Conservation (phyloP, 1,140 invertebrate genomes). For the Heterodera schachtii region DNA sequence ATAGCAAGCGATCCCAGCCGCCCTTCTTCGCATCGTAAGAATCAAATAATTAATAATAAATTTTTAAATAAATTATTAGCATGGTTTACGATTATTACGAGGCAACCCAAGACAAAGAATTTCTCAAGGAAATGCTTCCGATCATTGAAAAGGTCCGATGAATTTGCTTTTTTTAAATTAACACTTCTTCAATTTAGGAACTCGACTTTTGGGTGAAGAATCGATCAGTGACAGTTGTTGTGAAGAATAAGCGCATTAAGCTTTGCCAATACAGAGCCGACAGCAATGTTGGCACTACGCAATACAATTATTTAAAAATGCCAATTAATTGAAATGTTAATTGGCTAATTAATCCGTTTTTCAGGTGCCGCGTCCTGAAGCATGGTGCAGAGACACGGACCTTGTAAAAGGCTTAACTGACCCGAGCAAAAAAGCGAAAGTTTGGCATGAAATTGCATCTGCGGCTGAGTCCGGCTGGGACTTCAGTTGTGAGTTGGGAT, state of each 20-base stretch:
- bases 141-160: constrained; percentile 47
- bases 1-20: constrained; percentile 73
- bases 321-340: too few species aligned
- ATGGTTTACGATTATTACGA: constrained; percentile 83
- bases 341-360: too few species aligned
- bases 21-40: constrained; percentile 74
- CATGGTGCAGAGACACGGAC: constrained; percentile 51
- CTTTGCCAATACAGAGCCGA: constrained; percentile 62
- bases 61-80: not conserved
- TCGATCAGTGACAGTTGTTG: constrained; percentile 58
- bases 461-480: constrained; percentile 68
- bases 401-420: constrained; percentile 24
- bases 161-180: too few species aligned
- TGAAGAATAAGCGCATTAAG: constrained; percentile 14
- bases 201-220: constrained; percentile 70
- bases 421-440: constrained; percentile 25
- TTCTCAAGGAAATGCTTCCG: constrained; percentile 67
- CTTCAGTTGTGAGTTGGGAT: constrained; percentile 64
- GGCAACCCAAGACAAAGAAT: constrained; percentile 74
- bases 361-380: constrained; percentile 68
- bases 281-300: constrained; percentile 66
- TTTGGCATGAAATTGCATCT: constrained; percentile 58
- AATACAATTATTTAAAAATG: too few species aligned
- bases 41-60: not conserved
- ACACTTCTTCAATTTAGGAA: constrained; percentile 23